These are phyloP conservation scores for Drosophila triauraria DNA, from an alignment of 1,140 invertebrate species.

Conservation along the genomic window DNA sequence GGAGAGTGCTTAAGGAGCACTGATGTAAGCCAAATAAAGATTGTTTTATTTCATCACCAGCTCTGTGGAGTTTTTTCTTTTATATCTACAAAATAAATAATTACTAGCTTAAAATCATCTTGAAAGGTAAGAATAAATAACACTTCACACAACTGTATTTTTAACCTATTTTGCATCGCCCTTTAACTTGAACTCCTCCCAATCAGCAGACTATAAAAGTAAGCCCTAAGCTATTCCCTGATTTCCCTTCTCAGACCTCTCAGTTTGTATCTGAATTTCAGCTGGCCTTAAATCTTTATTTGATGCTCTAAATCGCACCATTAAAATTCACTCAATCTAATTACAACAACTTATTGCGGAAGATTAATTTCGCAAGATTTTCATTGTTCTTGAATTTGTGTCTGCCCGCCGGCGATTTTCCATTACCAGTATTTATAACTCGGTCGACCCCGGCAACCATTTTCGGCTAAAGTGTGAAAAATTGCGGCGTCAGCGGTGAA, in stretches of 20 bases:
- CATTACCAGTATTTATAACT: constrained; percentile 10
- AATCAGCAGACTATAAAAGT: not conserved
- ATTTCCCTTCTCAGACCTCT: not conserved
- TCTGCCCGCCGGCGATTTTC: constrained; percentile 1
- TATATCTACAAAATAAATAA: not conserved
- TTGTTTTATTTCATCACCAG: constrained; percentile 57
- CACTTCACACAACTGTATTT: too few species aligned
- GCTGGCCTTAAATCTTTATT: constrained; percentile 9
- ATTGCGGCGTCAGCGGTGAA: constrained; percentile 61
- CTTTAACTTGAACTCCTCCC: not conserved
- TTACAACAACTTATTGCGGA: constrained; percentile 20
- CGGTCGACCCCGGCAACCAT: constrained; percentile 14
- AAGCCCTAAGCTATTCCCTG: not conserved
- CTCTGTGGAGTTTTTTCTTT: not conserved
- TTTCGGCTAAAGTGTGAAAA: constrained; percentile 50
- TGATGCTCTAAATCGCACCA: constrained; percentile 15
- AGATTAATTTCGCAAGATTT: not conserved
- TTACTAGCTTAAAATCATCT: too few species aligned
- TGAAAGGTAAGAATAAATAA: too few species aligned
- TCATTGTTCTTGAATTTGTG: constrained; percentile 20
- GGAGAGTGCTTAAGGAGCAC: constrained; percentile 36
- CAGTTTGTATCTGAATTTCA: constrained; percentile 6
- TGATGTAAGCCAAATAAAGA: constrained; percentile 69
- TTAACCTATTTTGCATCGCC: not conserved
- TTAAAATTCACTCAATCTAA: constrained; percentile 26